Percentiles rank a stretch among this genome's conserved stretches.
phyloP scores from a whole-genome alignment of 2,797 vertebrate species.

The Gobionotothen gibberifrons region DNA sequence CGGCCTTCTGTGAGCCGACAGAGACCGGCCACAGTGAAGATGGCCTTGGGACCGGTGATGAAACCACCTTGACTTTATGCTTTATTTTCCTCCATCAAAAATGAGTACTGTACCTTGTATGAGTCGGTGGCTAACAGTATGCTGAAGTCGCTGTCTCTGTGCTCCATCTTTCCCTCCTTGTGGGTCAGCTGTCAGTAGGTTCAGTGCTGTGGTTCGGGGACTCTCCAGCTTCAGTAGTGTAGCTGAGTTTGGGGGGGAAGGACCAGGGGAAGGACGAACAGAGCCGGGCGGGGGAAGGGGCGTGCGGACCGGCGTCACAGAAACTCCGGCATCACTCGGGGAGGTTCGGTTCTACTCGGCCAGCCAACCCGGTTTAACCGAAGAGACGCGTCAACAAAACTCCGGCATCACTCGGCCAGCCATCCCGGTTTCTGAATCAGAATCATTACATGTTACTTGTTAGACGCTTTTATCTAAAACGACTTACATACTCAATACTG shows the following conservation, averaged over 20 bases:
- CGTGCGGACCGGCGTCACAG: constrained; percentile 43
- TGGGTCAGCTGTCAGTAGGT: constrained; percentile 77
- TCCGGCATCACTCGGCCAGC: constrained; percentile 13
- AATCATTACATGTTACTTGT: too few relatives aligned
- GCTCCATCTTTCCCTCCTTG: constrained; percentile 88
- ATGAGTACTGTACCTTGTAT: constrained; percentile 89
- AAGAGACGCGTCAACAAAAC: constrained; percentile 30
- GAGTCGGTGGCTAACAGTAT: constrained; percentile 95
- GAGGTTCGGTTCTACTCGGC: constrained; percentile 33
- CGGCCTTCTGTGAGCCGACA: constrained; percentile 68
- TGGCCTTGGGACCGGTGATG: constrained; percentile 81
- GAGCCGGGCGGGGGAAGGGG: constrained; percentile 53
- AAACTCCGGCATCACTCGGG: constrained; percentile 18
- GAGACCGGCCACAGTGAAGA: constrained; percentile 52
- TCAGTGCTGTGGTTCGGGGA: constrained; percentile 56
- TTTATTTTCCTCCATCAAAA: constrained; percentile 46
- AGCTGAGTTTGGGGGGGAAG: constrained; percentile 19
- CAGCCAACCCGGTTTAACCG: not conserved
- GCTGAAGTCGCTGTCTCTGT: constrained; percentile 89
- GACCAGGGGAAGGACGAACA: constrained; percentile 62
- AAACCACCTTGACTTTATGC: constrained; percentile 81
- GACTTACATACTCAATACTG: too few relatives aligned
- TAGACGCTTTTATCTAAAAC: too few relatives aligned
- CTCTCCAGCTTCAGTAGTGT: constrained; percentile 56
- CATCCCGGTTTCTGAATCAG: not conserved